Conservation (phyloP, 2,113 vertebrate species). For the Phrynocephalus versicolor region DNA sequence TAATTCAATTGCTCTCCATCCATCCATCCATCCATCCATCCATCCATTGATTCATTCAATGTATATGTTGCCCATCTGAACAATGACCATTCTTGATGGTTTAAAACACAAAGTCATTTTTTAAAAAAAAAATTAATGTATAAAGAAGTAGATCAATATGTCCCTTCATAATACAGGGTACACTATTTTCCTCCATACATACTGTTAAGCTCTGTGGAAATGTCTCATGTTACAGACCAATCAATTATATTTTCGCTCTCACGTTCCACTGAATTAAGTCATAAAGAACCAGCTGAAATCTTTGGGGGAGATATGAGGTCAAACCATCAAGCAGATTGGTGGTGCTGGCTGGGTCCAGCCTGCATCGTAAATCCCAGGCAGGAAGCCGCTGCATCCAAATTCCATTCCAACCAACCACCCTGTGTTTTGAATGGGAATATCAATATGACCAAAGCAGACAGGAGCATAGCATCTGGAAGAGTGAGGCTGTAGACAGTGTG, state of each 20-base stretch:
- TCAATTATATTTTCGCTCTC: background rate
- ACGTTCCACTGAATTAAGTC: background rate
- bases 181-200: too few relatives aligned
- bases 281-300: background rate
- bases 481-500: constrained; percentile 51
- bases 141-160: too few relatives aligned
- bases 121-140: too few relatives aligned
- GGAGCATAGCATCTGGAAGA: constrained; percentile 53
- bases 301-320: background rate
- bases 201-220: too few relatives aligned
- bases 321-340: background rate
- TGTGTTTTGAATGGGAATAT: background rate
- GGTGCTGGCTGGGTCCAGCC: background rate
- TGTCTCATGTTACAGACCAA: too few relatives aligned
- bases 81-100: too few relatives aligned
- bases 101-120: too few relatives aligned
- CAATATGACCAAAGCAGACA: constrained; percentile 7
- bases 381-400: background rate
- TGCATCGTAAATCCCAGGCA: background rate
- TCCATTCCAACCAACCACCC: background rate
- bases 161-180: too few relatives aligned
- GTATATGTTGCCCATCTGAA: too few relatives aligned
- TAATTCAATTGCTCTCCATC: background rate
- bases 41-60: too few relatives aligned
- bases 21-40: too few relatives aligned